Evolutionary conservation across 2,888 invertebrate species (phyloP).

Genomic region (Endotricha flammealis): DNA sequence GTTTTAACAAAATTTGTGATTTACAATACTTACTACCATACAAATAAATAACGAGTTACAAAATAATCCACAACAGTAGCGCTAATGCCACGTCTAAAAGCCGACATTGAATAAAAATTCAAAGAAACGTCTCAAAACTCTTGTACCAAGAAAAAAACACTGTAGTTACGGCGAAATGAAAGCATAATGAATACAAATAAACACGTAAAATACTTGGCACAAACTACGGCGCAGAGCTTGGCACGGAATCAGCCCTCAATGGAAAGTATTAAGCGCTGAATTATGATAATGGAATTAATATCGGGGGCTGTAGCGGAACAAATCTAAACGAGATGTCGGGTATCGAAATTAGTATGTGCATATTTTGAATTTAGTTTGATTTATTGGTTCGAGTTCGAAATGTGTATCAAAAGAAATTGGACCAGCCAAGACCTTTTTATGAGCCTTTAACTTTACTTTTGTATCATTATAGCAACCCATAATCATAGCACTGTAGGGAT

Average conservation of each 20-base stretch:
- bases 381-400: too few species aligned
- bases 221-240: constrained; percentile 3
- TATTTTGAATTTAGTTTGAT: too few species aligned
- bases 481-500: too few species aligned
- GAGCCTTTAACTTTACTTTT: too few species aligned
- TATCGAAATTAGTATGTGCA: too few species aligned
- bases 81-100: constrained; percentile 3
- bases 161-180: constrained; percentile 10
- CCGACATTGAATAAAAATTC: not conserved
- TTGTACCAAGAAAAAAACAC: constrained; percentile 7
- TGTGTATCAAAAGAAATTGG: too few species aligned
- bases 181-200: constrained; percentile 22
- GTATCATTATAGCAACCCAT: too few species aligned
- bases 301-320: constrained; percentile 26
- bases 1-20: too few species aligned
- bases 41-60: too few species aligned
- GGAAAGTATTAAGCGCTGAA: constrained; percentile 7
- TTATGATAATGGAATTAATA: constrained; percentile 12
- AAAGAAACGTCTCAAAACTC: not conserved
- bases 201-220: constrained; percentile 20
- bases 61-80: not conserved
- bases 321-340: too few species aligned
- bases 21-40: too few species aligned
- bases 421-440: too few species aligned
- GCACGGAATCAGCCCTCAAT: constrained; percentile 8